Percentiles rank a stretch among this genome's conserved stretches.
Evolutionary conservation across 2,113 vertebrate species (phyloP).

Genomic region (Hydrolagus affinis): DNA sequence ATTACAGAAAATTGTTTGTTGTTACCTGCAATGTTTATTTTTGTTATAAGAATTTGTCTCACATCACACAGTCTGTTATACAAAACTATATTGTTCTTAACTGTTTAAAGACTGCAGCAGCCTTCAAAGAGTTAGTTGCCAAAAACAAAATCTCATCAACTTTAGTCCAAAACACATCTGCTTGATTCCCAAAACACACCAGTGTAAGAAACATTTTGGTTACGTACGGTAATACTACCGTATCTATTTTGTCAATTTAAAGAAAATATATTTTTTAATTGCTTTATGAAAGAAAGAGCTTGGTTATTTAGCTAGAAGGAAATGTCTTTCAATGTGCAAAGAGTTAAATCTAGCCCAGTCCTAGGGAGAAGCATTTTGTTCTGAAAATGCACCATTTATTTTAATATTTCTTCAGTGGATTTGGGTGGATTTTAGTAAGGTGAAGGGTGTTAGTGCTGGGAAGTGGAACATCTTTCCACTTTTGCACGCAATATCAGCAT

Average conservation of each 20-base stretch:
- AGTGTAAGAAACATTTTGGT: neutral
- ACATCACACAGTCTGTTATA: neutral
- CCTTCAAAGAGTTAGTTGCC: too few relatives aligned
- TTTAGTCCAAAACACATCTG: neutral
- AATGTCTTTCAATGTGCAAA: neutral
- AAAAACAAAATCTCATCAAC: neutral
- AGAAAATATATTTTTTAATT: neutral
- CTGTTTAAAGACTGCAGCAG: neutral
- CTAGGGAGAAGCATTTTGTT: neutral
- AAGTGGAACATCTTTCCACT: neutral
- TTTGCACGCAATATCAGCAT: neutral
- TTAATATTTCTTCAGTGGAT: neutral
- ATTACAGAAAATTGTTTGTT: conserved; percentile 15
- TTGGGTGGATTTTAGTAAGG: neutral
- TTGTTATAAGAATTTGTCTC: neutral
- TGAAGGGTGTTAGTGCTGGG: neutral
- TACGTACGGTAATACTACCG: neutral
- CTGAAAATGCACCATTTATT: neutral
- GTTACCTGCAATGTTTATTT: neutral
- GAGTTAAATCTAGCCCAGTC: neutral
- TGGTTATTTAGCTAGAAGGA: too few relatives aligned
- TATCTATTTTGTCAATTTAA: neutral
- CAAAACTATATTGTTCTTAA: neutral
- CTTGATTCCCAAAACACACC: neutral
- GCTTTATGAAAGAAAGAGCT: too few relatives aligned